Evolutionary conservation across 2,113 vertebrate species (phyloP), one percentile per base, ranked within the genome.

Genomic region (Dolichallabes microphthalmus): DNA sequence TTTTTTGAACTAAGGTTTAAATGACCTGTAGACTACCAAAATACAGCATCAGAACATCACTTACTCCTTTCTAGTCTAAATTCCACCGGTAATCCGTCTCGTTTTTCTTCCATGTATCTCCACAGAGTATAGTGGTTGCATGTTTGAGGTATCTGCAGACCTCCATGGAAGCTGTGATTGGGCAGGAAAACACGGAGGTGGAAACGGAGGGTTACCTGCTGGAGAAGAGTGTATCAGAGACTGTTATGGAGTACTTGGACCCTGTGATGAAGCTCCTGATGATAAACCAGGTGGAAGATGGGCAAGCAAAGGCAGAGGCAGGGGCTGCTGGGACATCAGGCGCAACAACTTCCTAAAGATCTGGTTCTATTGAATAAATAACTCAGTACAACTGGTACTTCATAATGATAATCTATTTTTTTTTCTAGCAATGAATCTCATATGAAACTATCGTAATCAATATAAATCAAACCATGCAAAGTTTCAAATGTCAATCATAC

Each of bases 181-280:
- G 95, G 35, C 91, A 94, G 35, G 95, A 96, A 71, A 94, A 96
- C 82, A 91, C 88, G 12, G 94, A 95, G 88, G 90, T 94, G 0
- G 95, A 96, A 82, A 93, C 96, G 0, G 96, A 96, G 81, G 96
- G 96, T 35, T 97, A 96, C 88, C 90, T 97, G 82, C 88, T 97
- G 89, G 94, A 96, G 81, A 92, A 94, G 76, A 92, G 94, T 4
- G 88, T 96, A 79, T 94, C 94, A 85, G 96, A 95, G 58, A 96
- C 93, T 78, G 35, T 96, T 60, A 94, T 92, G 91, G 92, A 93
- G 80, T 93, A 90, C 4, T 1, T 91, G 3, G 78, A 88, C 76
- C 88, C 90, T 10, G 76, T 95, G 77, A 55, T 94, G 82, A 92
- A 88, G 35, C 89, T 94, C 69, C n/a, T 95, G 13, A 50, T 92